Evolutionary conservation across 2,113 vertebrate genomes (phyloP), one percentile per base, ranked within the genome.

Genomic region (Ariopsis seemanni): DNA sequence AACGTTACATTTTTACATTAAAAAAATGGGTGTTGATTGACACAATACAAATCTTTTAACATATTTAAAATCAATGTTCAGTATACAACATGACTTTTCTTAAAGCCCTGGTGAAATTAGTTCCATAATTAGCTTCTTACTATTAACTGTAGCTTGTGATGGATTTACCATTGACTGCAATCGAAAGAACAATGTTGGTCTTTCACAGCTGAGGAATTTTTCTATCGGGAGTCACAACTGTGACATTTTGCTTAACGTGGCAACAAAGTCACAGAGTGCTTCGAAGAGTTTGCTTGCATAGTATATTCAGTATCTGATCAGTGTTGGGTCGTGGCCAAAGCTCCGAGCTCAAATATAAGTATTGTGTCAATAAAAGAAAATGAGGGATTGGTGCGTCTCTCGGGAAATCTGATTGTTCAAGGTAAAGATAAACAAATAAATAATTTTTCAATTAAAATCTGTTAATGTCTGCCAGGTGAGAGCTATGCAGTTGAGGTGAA

Each of bases 401-500:
- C 0, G 11, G n/a, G 8, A 4, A 55, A 55, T 79, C n/a, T 57
- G 15, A 30, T 18, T 53, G 22, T 53, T n/a, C 2, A 10, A 75
- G 1, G 22, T 25, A 52, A 77, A 27, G 53, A 25, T 25, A 25
- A 42, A 78, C 11, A 22, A 71, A 34, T 11, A 14, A 30, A 55
- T 30, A 5, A 71, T 22, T 72, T 74, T 52, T 52, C 12, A 5
- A 50, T 71, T 27, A 22, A 81, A 80, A 30, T 25, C 7, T 50
- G 30, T 90, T 62, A 42, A 86, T 30, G 18, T 2, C 62, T 53
- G 4, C 77, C 92, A 98, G 97, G 93, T 0, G 91, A 91, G 69
- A 86, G 25, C 18, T 95, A 96, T 84, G 90, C 94, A 9, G 90
- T 99, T 30, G 85, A 91, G 17, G 94, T 95, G 72, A 89, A 60